Evolutionary conservation across 2,113 vertebrate species (phyloP).

Genomic region (Fregata magnificens): DNA sequence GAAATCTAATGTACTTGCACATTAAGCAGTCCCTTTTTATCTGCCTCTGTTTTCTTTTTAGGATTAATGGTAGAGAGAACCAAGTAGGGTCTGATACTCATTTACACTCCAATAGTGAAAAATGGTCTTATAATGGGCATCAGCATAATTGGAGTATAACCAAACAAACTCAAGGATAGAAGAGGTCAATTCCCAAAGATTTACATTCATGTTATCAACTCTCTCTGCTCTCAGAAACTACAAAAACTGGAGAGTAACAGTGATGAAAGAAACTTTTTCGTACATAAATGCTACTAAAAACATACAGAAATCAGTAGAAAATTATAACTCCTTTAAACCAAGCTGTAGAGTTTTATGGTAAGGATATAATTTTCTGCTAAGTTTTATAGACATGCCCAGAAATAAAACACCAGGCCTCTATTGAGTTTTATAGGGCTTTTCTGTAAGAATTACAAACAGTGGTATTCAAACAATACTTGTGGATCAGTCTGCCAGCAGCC

Average conservation of each 20-base stretch:
- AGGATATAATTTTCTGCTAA: slow-evolving; percentile 61
- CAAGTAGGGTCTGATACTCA: not conserved
- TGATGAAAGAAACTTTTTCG: not conserved
- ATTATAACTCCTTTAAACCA: slow-evolving; percentile 52
- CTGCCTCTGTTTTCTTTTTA: not conserved
- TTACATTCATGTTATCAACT: not conserved
- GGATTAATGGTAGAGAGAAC: not conserved
- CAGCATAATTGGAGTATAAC: not conserved
- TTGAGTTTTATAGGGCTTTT: slow-evolving; percentile 47
- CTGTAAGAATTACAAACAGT: slow-evolving; percentile 46
- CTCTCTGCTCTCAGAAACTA: not conserved
- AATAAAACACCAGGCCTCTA: slow-evolving; percentile 54
- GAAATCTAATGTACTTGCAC: not conserved
- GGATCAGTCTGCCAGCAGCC: slow-evolving; percentile 39
- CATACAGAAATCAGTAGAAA: slow-evolving; percentile 46
- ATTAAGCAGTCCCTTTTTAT: not conserved
- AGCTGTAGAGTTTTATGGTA: slow-evolving; percentile 41
- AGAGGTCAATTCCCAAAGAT: not conserved
- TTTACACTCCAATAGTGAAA: not conserved
- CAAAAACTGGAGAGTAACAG: not conserved
- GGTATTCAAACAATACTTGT: slow-evolving; percentile 46
- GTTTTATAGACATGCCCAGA: slow-evolving; percentile 40
- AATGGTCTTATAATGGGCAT: not conserved
- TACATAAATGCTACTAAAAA: slow-evolving; percentile 5
- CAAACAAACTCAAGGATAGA: not conserved